A percentile compares a stretch with the other conserved stretches of the same genome.
phyloP scores from a whole-genome alignment of 2,888 invertebrate genomes.

The Pammene aurita region DNA sequence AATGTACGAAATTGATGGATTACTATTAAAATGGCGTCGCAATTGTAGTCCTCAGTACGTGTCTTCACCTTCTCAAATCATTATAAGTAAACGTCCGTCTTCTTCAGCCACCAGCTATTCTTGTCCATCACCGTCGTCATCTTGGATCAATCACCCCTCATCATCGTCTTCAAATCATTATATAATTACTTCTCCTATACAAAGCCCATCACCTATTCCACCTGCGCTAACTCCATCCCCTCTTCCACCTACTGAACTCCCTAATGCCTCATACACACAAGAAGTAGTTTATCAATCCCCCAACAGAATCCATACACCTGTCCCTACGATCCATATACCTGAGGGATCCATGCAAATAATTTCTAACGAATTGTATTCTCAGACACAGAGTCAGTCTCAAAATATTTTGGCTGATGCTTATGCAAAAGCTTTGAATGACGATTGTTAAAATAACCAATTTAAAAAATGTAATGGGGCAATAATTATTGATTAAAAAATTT shows the following conservation, averaged over 20 bases:
- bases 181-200: no score
- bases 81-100: background rate
- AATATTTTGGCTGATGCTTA: background rate
- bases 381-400: background rate
- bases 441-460: no score
- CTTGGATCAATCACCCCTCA: background rate
- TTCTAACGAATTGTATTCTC: background rate
- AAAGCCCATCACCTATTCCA: background rate
- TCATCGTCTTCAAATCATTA: background rate
- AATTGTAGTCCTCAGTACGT: background rate
- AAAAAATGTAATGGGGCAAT: no score
- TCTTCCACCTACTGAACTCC: background rate
- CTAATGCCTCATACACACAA: background rate
- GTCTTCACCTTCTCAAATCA: background rate
- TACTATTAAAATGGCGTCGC: background rate
- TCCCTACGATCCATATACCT: background rate
- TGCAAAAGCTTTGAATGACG: background rate
- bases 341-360: background rate
- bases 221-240: background rate
- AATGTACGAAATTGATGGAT: background rate
- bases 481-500: background rate
- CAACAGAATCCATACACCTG: no score
- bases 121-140: background rate
- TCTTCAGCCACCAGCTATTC: background rate
- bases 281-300: no score